phyloP scores from a whole-genome alignment of 2,113 vertebrate genomes.

The Protobothrops mucrosquamatus region DNA sequence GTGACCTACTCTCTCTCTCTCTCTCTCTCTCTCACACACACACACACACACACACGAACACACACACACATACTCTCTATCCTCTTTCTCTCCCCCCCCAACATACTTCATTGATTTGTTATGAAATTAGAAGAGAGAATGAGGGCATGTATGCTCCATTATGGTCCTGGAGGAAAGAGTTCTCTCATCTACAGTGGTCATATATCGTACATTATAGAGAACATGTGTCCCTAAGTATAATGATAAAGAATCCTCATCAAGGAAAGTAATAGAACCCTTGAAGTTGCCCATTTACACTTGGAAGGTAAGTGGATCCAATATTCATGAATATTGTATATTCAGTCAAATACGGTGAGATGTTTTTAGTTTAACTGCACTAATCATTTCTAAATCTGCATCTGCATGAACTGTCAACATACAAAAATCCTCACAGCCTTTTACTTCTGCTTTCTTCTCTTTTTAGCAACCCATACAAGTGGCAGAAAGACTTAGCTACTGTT shows the following conservation, averaged over 20 bases:
- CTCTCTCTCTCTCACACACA: no score
- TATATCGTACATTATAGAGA: background rate
- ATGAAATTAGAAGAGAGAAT: background rate
- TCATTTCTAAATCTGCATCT: background rate
- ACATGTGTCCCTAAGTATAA: background rate
- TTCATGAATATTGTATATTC: background rate
- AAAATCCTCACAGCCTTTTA: background rate
- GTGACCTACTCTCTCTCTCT: background rate
- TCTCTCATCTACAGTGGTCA: background rate
- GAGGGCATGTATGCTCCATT: background rate
- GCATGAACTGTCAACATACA: background rate
- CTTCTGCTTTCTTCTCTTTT: background rate
- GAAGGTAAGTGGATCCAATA: background rate
- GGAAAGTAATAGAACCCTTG: background rate
- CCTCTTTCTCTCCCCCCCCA: background rate
- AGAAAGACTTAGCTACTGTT: background rate
- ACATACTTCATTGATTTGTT: background rate
- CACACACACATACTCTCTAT: no score
- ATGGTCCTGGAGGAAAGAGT: background rate
- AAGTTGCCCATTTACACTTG: no score
- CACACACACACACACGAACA: no score
- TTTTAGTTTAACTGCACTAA: background rate
- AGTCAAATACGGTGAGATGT: background rate
- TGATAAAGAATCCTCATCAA: background rate
- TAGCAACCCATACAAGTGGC: background rate